These are phyloP conservation scores for Microctenopoma stevenorrisi DNA, from an alignment of 2,797 vertebrate species.

Conservation along the genomic window DNA sequence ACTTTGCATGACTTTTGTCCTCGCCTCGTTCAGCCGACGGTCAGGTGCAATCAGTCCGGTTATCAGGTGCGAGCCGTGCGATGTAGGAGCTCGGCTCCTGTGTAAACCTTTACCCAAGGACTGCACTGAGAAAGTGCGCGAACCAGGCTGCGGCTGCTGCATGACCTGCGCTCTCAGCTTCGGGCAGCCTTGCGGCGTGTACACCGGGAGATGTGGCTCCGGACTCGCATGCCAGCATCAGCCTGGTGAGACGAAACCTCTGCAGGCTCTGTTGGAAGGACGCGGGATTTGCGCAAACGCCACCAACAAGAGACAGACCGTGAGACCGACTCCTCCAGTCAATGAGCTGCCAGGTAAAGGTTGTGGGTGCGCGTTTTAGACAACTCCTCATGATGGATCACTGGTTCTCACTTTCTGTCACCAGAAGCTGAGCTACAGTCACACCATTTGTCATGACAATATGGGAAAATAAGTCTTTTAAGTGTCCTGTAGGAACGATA, in stretches of 20 bases:
- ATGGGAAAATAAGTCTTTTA: neutral
- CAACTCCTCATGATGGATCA: neutral
- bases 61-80: constrained; percentile 91
- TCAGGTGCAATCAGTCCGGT: constrained; percentile 86
- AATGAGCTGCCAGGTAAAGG: constrained; percentile 79
- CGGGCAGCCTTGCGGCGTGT: constrained; percentile 89
- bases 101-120: constrained; percentile 86
- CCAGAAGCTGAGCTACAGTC: neutral
- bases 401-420: neutral
- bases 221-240: constrained; percentile 87
- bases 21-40: constrained; percentile 77
- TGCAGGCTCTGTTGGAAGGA: constrained; percentile 91
- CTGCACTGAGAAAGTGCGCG: constrained; percentile 87
- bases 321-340: constrained; percentile 63
- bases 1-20: constrained; percentile 81
- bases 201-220: constrained; percentile 90
- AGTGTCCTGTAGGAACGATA: too few species aligned
- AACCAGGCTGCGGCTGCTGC: constrained; percentile 93
- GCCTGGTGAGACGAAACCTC: constrained; percentile 85
- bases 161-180: constrained; percentile 87
- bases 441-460: neutral
- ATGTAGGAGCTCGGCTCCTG: constrained; percentile 82
- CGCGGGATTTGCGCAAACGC: constrained; percentile 88
- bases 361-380: neutral
- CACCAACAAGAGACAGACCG: constrained; percentile 50